phyloP scores from a whole-genome alignment of 2,797 vertebrate genomes.

The Onychomys leucogaster region DNA sequence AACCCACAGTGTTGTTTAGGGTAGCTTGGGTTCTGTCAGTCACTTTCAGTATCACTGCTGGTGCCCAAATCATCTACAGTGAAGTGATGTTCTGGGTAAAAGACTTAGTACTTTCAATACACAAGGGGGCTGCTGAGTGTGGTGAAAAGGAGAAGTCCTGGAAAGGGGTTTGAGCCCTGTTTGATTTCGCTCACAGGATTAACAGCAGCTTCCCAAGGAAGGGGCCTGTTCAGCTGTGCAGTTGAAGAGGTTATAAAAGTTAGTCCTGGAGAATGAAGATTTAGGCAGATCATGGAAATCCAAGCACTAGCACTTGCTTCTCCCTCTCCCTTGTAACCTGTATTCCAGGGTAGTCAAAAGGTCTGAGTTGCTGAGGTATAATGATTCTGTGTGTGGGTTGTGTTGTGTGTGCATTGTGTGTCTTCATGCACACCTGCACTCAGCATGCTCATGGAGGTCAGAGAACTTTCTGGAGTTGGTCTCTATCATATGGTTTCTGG shows the following conservation, averaged over 20 bases:
- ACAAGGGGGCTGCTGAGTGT: neutral
- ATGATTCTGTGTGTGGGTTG: neutral
- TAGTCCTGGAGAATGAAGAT: neutral
- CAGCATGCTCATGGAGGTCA: neutral
- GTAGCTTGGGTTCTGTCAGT: neutral
- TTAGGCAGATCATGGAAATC: neutral
- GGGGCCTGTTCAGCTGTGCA: neutral
- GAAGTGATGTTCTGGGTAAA: constrained; percentile 26
- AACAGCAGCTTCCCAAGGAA: neutral
- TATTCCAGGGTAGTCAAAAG: neutral
- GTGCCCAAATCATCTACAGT: neutral
- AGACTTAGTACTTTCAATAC: neutral
- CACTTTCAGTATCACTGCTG: neutral
- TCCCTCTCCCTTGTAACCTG: neutral
- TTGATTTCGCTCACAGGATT: neutral
- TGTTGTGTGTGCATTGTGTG: neutral
- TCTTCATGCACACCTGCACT: neutral
- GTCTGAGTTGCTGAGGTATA: neutral
- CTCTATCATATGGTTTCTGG: neutral
- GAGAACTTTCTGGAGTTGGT: neutral
- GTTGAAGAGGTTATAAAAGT: neutral
- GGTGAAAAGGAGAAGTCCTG: neutral
- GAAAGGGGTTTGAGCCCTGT: neutral
- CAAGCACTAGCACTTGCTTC: neutral
- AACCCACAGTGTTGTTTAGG: neutral